These are phyloP conservation scores for Gisinianus flammeolus DNA, from an alignment of 2,888 invertebrate genomes.

Conservation along the genomic window DNA sequence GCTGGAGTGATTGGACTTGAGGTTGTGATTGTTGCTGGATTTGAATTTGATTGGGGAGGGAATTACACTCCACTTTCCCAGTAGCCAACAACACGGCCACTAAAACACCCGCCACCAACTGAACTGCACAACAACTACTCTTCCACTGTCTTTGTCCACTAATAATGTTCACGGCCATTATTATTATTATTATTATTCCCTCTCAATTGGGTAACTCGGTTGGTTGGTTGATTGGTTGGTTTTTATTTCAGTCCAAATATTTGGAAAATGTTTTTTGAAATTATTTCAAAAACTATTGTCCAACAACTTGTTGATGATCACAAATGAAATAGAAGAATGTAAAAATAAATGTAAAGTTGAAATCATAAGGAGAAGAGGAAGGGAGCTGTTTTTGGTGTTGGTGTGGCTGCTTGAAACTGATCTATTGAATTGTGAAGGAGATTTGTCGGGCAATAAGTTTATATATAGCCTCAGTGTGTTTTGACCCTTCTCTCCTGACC, in stretches of 20 bases:
- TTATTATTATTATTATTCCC: neutral
- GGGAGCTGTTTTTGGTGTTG: neutral
- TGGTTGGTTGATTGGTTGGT: too few relatives aligned
- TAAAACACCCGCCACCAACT: conserved; percentile 13
- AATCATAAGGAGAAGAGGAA: neutral
- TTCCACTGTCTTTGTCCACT: neutral
- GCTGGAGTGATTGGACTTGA: neutral
- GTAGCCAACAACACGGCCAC: neutral
- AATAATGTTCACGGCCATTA: neutral
- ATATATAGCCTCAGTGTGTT: conserved; percentile 39
- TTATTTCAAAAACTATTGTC: too few relatives aligned
- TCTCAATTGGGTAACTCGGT: too few relatives aligned
- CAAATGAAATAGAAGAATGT: too few relatives aligned
- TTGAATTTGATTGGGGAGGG: neutral
- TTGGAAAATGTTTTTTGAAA: too few relatives aligned
- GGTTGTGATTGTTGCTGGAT: conserved; percentile 1
- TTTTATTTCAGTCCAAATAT: too few relatives aligned
- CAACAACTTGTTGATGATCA: too few relatives aligned
- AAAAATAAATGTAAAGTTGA: too few relatives aligned
- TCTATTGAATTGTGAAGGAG: conserved; percentile 33
- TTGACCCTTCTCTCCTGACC: conserved; percentile 50
- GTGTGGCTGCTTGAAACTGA: conserved; percentile 20
- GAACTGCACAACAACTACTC: neutral
- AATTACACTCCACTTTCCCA: conserved; percentile 16
- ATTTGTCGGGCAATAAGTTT: conserved; percentile 34